phyloP scores from a whole-genome alignment of 2,797 vertebrate species.

The Periparus ater region DNA sequence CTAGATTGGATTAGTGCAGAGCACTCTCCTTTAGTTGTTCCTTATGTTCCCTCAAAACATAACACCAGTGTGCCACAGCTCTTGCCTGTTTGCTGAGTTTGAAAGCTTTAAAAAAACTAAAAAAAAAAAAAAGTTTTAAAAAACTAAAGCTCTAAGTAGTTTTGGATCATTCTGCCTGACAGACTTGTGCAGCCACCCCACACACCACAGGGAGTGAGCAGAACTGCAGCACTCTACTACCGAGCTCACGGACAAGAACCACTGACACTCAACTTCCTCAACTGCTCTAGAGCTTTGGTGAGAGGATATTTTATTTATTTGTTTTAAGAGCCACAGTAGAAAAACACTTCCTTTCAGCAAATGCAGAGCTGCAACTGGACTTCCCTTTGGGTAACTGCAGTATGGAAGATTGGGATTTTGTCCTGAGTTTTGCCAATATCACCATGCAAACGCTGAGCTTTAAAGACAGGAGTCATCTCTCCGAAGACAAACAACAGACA shows the following conservation, averaged over 20 bases:
- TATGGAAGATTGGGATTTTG: not conserved
- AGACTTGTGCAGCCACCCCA: not conserved
- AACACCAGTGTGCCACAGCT: not conserved
- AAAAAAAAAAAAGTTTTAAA: not conserved
- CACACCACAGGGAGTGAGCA: fast-evolving
- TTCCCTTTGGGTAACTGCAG: not conserved
- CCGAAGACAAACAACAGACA: not conserved
- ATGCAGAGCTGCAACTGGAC: not conserved
- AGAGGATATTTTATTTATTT: not conserved
- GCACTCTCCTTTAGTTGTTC: not conserved
- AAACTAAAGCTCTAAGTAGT: not conserved
- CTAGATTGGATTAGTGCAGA: not conserved
- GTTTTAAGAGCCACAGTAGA: not conserved
- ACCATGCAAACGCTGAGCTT: not conserved
- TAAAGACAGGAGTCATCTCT: not conserved
- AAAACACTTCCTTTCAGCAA: not conserved
- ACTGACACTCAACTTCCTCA: not conserved
- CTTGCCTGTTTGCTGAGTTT: not conserved
- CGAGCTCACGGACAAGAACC: fast-evolving
- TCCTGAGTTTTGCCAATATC: not conserved
- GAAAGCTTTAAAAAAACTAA: not conserved
- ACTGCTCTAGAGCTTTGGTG: not conserved
- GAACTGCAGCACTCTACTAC: not conserved
- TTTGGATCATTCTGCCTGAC: not conserved
- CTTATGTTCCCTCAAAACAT: not conserved